Conservation (phyloP, 1,140 invertebrate species). For the Wasmannia auropunctata region DNA sequence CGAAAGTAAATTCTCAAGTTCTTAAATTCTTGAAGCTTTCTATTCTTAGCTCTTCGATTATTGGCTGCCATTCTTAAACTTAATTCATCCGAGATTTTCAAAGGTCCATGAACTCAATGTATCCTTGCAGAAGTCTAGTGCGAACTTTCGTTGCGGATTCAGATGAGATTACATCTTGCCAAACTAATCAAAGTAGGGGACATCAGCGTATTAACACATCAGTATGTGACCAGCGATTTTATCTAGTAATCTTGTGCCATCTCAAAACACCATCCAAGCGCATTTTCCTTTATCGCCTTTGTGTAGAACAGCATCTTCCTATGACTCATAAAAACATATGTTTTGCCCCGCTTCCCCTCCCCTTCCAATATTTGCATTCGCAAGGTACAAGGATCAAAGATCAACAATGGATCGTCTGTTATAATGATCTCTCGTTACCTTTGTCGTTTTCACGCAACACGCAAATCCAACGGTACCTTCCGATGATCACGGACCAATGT, state of each 20-base stretch:
- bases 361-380: not conserved
- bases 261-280: not conserved
- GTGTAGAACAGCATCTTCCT: not conserved
- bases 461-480: not conserved
- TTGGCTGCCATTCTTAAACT: not conserved
- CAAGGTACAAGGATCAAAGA: not conserved
- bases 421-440: conserved; percentile 37
- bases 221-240: not conserved
- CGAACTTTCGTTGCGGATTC: not conserved
- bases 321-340: conserved; percentile 34
- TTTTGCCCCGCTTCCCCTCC: not conserved
- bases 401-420: not conserved
- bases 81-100: not conserved
- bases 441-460: not conserved
- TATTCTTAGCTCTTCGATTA: not conserved
- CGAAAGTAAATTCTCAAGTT: not conserved
- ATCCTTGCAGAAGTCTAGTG: not conserved
- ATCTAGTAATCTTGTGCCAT: not conserved
- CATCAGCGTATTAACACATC: not conserved
- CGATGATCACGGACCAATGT: not conserved
- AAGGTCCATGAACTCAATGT: not conserved
- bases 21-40: not conserved
- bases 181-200: not conserved
- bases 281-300: not conserved
- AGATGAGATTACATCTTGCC: not conserved